These are phyloP conservation scores for Chrysina gloriosa DNA, from an alignment of 2,888 invertebrate genomes.

Conservation along the genomic window DNA sequence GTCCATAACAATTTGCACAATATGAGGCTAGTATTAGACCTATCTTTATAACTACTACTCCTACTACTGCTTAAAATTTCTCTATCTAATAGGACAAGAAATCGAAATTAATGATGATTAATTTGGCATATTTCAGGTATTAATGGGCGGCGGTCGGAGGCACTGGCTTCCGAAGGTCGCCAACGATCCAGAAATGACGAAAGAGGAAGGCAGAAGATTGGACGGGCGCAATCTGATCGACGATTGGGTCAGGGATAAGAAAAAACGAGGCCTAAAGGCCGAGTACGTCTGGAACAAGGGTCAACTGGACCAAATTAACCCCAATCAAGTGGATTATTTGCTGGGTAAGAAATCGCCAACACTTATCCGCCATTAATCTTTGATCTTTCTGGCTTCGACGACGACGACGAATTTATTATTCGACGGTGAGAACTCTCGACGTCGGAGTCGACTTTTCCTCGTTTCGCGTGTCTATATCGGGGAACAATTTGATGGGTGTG, in stretches of 20 bases:
- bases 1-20: too few species aligned
- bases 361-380: slow-evolving; percentile 33
- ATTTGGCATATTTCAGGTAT: slow-evolving; percentile 68
- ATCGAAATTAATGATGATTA: neutral
- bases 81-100: too few species aligned
- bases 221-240: slow-evolving; percentile 84
- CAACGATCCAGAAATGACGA: slow-evolving; percentile 76
- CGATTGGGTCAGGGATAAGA: slow-evolving; percentile 83
- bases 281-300: slow-evolving; percentile 81
- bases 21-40: too few species aligned
- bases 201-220: slow-evolving; percentile 77
- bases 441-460: neutral
- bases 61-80: too few species aligned
- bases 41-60: too few species aligned
- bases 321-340: slow-evolving; percentile 77
- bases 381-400: slow-evolving; percentile 22
- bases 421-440: neutral
- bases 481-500: neutral
- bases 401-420: neutral
- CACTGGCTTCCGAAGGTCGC: slow-evolving; percentile 81
- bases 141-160: slow-evolving; percentile 82
- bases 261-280: slow-evolving; percentile 73
- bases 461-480: neutral
- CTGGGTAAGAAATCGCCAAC: slow-evolving; percentile 69
- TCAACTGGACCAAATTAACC: slow-evolving; percentile 77